Evolutionary conservation across 2,113 vertebrate genomes (phyloP).

Genomic region (Cricetomys ansorgei): DNA sequence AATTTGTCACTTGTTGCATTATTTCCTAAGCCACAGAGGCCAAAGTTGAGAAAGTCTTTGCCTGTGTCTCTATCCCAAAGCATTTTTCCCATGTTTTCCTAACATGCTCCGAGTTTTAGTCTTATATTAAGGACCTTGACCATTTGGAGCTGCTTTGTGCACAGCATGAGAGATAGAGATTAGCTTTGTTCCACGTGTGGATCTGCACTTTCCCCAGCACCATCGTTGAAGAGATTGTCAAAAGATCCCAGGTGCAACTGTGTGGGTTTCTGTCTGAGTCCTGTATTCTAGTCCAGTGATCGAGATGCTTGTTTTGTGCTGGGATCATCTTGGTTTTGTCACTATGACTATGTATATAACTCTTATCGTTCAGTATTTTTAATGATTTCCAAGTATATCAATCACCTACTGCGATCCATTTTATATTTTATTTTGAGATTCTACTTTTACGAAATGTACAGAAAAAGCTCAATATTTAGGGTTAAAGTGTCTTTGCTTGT

Average conservation of each 20-base stretch:
- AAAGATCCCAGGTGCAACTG: no score
- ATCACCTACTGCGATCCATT: neutral
- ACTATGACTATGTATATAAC: neutral
- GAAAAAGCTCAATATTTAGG: neutral
- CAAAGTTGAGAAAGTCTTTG: neutral
- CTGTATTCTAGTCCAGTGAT: neutral
- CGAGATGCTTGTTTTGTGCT: neutral
- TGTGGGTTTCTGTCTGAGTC: neutral
- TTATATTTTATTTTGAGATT: conserved; percentile 46
- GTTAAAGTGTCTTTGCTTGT: neutral
- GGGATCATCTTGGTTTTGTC: neutral
- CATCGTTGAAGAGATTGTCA: neutral
- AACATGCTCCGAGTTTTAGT: neutral
- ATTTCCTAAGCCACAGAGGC: neutral
- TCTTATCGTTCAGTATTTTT: neutral
- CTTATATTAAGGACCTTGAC: neutral
- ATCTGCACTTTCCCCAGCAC: neutral
- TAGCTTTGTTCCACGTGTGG: no score
- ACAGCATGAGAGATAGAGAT: neutral
- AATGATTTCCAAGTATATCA: conserved; percentile 52
- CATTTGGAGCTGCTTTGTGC: neutral
- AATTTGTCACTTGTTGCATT: neutral
- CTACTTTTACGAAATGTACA: conserved; percentile 20
- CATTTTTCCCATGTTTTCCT: neutral
- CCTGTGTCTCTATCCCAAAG: neutral